Conservation (phyloP, 2,113 vertebrate genomes). For the Dicerorhinus sumatrensis region DNA sequence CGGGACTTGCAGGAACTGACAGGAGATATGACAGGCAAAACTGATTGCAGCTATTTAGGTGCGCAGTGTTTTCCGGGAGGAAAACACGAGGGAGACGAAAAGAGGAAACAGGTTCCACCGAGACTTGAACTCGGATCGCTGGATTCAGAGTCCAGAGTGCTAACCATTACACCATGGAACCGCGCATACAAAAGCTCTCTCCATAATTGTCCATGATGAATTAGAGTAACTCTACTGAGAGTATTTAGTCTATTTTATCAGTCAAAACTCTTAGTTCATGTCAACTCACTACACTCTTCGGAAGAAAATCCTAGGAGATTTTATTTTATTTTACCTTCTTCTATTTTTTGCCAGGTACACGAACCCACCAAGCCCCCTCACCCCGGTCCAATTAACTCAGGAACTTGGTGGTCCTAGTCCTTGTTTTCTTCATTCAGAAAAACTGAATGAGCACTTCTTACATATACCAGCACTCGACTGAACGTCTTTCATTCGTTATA, state of each 20-base stretch:
- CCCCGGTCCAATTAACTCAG: not conserved
- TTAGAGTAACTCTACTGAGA: too few relatives aligned
- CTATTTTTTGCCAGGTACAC: not conserved
- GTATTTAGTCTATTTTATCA: not conserved
- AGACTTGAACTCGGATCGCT: conserved; percentile 77
- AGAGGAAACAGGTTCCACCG: accelerated
- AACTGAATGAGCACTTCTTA: not conserved
- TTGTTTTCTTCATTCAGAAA: not conserved
- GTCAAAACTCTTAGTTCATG: accelerated
- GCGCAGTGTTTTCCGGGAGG: not conserved
- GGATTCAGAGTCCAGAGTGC: conserved; percentile 69
- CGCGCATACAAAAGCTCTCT: accelerated
- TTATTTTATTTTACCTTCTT: not conserved
- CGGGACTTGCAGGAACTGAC: not conserved
- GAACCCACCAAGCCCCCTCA: not conserved
- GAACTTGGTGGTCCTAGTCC: too few relatives aligned
- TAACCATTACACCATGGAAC: conserved; percentile 78
- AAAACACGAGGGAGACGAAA: accelerated
- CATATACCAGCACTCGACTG: not conserved
- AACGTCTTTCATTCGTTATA: not conserved
- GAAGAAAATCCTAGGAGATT: not conserved
- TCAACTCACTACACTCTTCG: accelerated
- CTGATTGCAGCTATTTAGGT: accelerated
- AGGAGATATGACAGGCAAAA: not conserved
- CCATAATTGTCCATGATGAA: accelerated